Evolutionary conservation across 1,140 invertebrate genomes (phyloP).

Genomic region (Drosophila jambulina): DNA sequence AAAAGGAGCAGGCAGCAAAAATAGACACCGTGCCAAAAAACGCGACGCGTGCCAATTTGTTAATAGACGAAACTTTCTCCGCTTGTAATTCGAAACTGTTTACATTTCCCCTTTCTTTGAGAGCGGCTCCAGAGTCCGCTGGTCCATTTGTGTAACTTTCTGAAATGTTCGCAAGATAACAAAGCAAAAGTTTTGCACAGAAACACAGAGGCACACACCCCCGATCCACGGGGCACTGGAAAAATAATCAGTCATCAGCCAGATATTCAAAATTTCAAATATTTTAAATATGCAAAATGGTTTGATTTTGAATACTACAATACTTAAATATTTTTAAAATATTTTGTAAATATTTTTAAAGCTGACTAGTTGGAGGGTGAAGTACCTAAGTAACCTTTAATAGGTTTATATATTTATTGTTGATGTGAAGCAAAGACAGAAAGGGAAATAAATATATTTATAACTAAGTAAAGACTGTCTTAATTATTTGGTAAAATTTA

Average conservation of each 20-base stretch:
- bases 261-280: neutral
- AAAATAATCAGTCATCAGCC: neutral
- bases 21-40: conserved; percentile 10
- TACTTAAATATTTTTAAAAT: no score
- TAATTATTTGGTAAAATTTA: no score
- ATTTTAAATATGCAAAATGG: no score
- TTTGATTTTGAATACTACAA: no score
- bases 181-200: conserved; percentile 58
- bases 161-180: conserved; percentile 66
- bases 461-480: no score
- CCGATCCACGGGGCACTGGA: conserved; percentile 12
- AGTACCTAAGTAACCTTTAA: no score
- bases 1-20: neutral
- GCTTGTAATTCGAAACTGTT: conserved; percentile 78
- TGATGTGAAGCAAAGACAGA: no score
- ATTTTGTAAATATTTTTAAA: no score
- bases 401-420: no score
- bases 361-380: no score
- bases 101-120: conserved; percentile 39
- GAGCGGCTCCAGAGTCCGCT: conserved; percentile 31
- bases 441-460: no score
- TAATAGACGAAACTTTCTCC: conserved; percentile 67
- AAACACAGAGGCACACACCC: neutral
- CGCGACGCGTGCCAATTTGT: conserved; percentile 75
- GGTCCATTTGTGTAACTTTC: conserved; percentile 71